Evolutionary conservation across 2,888 invertebrate genomes (phyloP).

Genomic region (Caenorhabditis sp.): DNA sequence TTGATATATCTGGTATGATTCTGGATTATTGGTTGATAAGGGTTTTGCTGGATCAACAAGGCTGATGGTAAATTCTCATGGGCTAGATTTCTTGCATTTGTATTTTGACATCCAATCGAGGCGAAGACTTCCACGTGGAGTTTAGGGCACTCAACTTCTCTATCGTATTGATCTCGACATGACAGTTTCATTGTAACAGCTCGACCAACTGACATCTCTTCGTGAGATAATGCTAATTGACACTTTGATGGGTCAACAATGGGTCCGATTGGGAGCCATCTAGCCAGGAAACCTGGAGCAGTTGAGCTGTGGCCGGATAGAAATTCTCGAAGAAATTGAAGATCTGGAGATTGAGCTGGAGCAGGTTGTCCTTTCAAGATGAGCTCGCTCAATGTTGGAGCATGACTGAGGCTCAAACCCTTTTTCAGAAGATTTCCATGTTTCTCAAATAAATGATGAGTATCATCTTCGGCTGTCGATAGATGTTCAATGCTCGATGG

Average conservation of each 20-base stretch:
- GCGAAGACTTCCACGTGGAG: slow-evolving; percentile 42
- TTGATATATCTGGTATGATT: slow-evolving; percentile 79
- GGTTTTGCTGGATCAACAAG: slow-evolving; percentile 47
- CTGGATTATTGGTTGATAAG: slow-evolving; percentile 63
- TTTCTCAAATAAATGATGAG: slow-evolving; percentile 72
- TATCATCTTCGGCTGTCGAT: slow-evolving; percentile 77
- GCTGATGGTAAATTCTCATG: slow-evolving; percentile 28
- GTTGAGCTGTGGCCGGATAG: slow-evolving; percentile 86
- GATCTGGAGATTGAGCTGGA: slow-evolving; percentile 67
- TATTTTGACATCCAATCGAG: slow-evolving; percentile 14
- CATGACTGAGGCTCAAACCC: slow-evolving; percentile 84
- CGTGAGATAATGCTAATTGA: slow-evolving; percentile 77
- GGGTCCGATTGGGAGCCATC: slow-evolving; percentile 79
- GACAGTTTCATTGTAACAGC: slow-evolving; percentile 39
- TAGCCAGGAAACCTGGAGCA: slow-evolving; percentile 87
- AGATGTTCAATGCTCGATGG: slow-evolving; percentile 73
- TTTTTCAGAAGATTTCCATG: slow-evolving; percentile 80
- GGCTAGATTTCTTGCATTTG: neutral
- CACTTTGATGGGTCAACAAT: slow-evolving; percentile 54
- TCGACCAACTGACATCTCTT: slow-evolving; percentile 56
- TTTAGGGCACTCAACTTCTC: slow-evolving; percentile 45
- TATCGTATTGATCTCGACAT: slow-evolving; percentile 44
- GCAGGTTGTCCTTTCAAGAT: slow-evolving; percentile 72
- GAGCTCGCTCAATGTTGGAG: slow-evolving; percentile 86
- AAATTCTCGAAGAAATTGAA: slow-evolving; percentile 76